These are phyloP conservation scores for Lasioglossum albipes DNA, from an alignment of 1,140 invertebrate species.

Conservation along the genomic window DNA sequence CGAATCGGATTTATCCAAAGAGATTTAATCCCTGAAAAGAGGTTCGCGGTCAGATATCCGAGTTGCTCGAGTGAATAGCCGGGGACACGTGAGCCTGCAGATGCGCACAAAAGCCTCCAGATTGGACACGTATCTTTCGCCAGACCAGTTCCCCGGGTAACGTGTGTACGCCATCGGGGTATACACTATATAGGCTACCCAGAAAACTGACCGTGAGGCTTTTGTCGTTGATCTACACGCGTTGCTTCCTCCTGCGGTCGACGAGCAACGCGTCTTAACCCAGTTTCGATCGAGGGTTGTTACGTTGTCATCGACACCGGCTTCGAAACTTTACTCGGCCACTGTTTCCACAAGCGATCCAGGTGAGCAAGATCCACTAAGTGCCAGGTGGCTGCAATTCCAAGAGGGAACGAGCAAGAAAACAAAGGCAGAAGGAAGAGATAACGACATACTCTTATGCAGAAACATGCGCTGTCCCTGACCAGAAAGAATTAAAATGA, in stretches of 20 bases:
- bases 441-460: no score
- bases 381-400: no score
- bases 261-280: slow-evolving; percentile 38
- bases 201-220: slow-evolving; percentile 20
- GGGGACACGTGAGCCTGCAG: slow-evolving; percentile 46
- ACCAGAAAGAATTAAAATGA: no score
- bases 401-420: no score
- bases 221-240: slow-evolving; percentile 23
- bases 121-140: slow-evolving; percentile 57
- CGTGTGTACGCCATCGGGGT: not conserved
- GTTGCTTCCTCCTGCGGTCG: slow-evolving; percentile 25
- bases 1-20: slow-evolving; percentile 46
- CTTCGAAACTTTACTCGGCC: slow-evolving; percentile 28
- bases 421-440: no score
- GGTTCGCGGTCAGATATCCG: slow-evolving; percentile 37
- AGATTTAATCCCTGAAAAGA: slow-evolving; percentile 52
- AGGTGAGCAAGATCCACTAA: not conserved
- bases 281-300: slow-evolving; percentile 37
- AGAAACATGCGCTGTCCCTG: no score
- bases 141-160: slow-evolving; percentile 37
- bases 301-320: slow-evolving; percentile 23
- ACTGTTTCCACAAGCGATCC: not conserved
- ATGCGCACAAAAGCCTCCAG: slow-evolving; percentile 54
- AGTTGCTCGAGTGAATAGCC: slow-evolving; percentile 38
- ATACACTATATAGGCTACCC: not conserved